phyloP scores from a whole-genome alignment of 1,140 invertebrate genomes.

The Diabrotica virgifera region DNA sequence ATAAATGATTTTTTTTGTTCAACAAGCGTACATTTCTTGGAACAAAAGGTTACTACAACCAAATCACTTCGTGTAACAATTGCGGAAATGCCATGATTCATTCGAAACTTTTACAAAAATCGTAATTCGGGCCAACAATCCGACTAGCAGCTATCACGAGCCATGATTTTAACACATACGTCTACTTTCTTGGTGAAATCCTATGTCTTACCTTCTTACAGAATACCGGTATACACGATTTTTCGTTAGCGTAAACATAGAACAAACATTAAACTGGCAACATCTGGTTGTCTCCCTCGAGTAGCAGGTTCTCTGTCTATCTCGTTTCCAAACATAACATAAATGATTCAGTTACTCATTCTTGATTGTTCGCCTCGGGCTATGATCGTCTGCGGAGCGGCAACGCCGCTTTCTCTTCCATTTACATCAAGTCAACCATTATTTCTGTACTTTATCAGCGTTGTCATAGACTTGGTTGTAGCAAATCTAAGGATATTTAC shows the following conservation, averaged over 20 bases:
- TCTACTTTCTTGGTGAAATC: background rate
- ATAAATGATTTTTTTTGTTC: too few relatives aligned
- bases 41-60: too few relatives aligned
- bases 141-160: background rate
- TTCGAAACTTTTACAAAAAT: background rate
- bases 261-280: background rate
- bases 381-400: background rate
- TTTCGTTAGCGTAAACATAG: slow-evolving; percentile 1
- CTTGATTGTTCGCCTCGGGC: background rate
- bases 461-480: background rate
- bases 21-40: too few relatives aligned
- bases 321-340: background rate
- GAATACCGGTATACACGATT: background rate
- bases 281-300: background rate
- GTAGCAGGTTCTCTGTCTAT: background rate
- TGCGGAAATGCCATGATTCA: background rate
- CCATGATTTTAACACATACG: background rate
- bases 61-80: too few relatives aligned
- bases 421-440: background rate
- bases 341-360: background rate
- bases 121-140: background rate
- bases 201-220: background rate
- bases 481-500: background rate
- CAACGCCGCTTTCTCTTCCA: background rate
- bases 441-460: background rate